These are phyloP conservation scores for Diabrotica balteata DNA, from an alignment of 2,888 invertebrate species.

Conservation along the genomic window DNA sequence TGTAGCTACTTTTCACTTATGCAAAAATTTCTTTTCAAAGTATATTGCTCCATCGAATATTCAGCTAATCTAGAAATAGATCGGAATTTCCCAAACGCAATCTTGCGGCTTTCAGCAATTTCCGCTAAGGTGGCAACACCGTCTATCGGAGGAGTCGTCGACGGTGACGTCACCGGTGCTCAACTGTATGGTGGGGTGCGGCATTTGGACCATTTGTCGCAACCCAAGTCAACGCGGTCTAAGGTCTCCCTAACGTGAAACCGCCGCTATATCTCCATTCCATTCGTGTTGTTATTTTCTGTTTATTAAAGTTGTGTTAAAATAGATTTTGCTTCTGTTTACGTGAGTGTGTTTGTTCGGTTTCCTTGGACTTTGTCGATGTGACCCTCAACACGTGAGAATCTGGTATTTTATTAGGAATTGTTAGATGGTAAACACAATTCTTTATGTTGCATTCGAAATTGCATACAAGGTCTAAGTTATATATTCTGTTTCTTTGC, in stretches of 20 bases:
- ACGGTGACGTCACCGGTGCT: slow-evolving; percentile 61
- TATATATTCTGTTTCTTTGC: neutral
- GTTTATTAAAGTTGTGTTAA: slow-evolving; percentile 12
- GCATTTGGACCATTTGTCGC: slow-evolving; percentile 44
- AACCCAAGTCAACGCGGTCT: slow-evolving; percentile 40
- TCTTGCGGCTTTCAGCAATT: slow-evolving; percentile 4
- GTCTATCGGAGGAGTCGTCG: slow-evolving; percentile 34
- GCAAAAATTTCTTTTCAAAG: neutral
- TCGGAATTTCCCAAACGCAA: slow-evolving; percentile 6
- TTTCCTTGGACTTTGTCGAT: slow-evolving; percentile 25
- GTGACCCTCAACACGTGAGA: slow-evolving; percentile 21
- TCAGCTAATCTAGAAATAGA: slow-evolving; percentile 1
- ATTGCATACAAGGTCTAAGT: neutral
- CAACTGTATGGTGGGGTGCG: slow-evolving; percentile 54
- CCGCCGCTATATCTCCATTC: neutral
- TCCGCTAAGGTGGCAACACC: slow-evolving; percentile 17
- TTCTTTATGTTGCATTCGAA: neutral
- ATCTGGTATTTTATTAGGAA: slow-evolving; percentile 5
- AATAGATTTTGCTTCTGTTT: slow-evolving; percentile 11
- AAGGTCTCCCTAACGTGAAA: slow-evolving; percentile 28
- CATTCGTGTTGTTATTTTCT: neutral
- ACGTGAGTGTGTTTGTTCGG: slow-evolving; percentile 7
- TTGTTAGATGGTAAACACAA: neutral
- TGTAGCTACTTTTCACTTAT: no score
- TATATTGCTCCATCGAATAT: slow-evolving; percentile 7